These are phyloP conservation scores for Petrocephalus microphthalmus DNA, from an alignment of 2,113 vertebrate species.

Conservation along the genomic window DNA sequence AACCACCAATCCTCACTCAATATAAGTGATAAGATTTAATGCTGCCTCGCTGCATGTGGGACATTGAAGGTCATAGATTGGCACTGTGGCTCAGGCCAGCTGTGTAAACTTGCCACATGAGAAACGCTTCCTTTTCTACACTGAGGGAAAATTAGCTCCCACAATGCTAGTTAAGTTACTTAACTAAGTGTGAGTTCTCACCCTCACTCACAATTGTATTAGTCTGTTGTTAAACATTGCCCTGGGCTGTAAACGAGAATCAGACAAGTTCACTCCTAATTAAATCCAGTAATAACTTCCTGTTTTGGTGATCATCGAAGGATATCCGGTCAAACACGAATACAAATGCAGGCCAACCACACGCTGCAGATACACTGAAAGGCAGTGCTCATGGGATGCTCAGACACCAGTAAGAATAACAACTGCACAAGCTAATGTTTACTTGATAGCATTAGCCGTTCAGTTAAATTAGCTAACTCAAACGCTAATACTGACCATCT, in stretches of 20 bases:
- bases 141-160: background rate
- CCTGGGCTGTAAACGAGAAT: background rate
- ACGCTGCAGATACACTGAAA: background rate
- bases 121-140: background rate
- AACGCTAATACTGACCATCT: background rate
- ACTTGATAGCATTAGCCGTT: too few species aligned
- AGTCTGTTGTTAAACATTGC: background rate
- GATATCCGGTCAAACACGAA: background rate
- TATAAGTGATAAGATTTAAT: background rate
- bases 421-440: background rate
- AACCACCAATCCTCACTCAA: background rate
- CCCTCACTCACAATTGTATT: background rate
- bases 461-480: too few species aligned
- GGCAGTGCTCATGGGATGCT: background rate
- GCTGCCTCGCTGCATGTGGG: background rate
- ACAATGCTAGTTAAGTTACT: background rate
- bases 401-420: background rate
- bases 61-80: background rate
- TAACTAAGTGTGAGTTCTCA: background rate
- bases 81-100: background rate
- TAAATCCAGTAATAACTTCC: background rate
- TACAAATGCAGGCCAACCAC: background rate
- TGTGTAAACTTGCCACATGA: background rate
- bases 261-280: background rate
- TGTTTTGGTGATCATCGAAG: background rate